phyloP scores from a whole-genome alignment of 1,140 invertebrate species.

The Agrilus planipennis region DNA sequence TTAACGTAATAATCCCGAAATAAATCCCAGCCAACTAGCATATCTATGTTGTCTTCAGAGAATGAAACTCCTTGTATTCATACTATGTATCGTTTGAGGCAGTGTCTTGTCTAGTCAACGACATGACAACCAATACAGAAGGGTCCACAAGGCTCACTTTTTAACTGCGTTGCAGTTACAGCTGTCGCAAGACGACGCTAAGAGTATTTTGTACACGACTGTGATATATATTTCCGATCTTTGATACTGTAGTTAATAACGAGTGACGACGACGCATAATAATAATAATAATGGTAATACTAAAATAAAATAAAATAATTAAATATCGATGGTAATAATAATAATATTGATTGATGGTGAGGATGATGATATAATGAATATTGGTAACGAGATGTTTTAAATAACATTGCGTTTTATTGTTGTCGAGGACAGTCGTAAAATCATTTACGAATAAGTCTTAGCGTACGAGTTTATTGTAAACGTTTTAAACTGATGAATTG shows the following conservation, averaged over 20 bases:
- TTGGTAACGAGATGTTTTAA: constrained; percentile 2
- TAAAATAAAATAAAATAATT: no score
- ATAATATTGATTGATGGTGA: constrained; percentile 10
- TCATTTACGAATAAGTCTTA: constrained; percentile 21
- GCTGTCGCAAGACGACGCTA: constrained; percentile 26
- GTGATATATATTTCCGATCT: constrained; percentile 31
- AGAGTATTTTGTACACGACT: constrained; percentile 29
- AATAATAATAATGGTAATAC: no score
- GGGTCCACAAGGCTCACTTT: constrained; percentile 17
- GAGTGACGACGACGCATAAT: no score
- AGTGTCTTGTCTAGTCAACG: constrained; percentile 47
- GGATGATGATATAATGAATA: constrained; percentile 5
- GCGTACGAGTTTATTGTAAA: constrained; percentile 18
- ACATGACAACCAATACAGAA: constrained; percentile 39
- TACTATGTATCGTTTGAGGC: constrained; percentile 3
- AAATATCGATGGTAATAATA: no score
- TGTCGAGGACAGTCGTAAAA: constrained; percentile 14
- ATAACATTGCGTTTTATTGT: constrained; percentile 5
- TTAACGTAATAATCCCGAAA: no score
- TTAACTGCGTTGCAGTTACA: constrained; percentile 29
- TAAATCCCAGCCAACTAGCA: no score
- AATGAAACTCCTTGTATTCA: no score
- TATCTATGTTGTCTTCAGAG: no score
- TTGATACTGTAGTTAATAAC: no score
- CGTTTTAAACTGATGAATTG: constrained; percentile 3